Conservation (phyloP, 1,140 invertebrate species). For the Phortica variegata region DNA sequence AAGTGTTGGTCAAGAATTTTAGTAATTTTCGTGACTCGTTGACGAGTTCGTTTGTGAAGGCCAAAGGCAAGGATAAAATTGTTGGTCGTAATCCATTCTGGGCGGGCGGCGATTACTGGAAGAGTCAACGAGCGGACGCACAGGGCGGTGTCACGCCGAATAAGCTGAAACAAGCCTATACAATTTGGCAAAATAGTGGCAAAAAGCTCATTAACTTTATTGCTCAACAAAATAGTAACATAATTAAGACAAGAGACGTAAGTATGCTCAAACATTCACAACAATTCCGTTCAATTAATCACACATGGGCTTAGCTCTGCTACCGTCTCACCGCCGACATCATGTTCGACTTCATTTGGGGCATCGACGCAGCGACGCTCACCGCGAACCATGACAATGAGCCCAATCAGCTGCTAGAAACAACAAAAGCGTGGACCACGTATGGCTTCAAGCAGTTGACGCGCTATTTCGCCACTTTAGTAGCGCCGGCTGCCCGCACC, state of each 20-base stretch:
- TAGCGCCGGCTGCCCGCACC: constrained; percentile 26
- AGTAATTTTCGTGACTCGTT: constrained; percentile 51
- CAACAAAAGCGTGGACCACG: constrained; percentile 34
- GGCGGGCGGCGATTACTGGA: constrained; percentile 59
- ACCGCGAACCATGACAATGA: constrained; percentile 2
- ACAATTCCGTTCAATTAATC: neutral
- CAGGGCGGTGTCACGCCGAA: constrained; percentile 59
- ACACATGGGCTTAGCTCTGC: constrained; percentile 30
- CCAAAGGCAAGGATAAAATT: constrained; percentile 56
- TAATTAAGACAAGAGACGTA: constrained; percentile 41
- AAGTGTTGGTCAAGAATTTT: constrained; percentile 60
- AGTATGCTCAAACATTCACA: constrained; percentile 7
- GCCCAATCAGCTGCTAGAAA: constrained; percentile 30
- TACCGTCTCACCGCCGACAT: constrained; percentile 58
- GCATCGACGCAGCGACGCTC: constrained; percentile 56
- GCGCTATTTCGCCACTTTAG: constrained; percentile 28
- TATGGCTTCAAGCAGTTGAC: constrained; percentile 31
- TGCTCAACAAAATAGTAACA: constrained; percentile 11
- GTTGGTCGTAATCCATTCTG: constrained; percentile 57
- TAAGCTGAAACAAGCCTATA: constrained; percentile 33
- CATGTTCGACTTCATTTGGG: constrained; percentile 59
- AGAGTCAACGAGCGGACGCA: constrained; percentile 58
- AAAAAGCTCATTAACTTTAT: constrained; percentile 29
- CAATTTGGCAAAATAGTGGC: constrained; percentile 41
- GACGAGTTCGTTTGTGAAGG: constrained; percentile 31